phyloP scores from a whole-genome alignment of 2,888 invertebrate species.

The Trilocha varians region DNA sequence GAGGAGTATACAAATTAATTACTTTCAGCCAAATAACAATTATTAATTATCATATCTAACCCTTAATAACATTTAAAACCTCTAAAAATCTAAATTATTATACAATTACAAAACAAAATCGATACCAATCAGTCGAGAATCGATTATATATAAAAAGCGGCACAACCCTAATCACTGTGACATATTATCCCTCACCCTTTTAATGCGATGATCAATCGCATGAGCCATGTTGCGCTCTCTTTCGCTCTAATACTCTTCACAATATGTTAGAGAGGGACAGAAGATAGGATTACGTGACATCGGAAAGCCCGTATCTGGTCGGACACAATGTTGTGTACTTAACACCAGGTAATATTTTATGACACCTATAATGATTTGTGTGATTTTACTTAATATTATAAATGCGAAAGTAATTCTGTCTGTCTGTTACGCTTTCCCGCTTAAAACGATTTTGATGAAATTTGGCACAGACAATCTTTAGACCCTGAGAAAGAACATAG shows the following conservation, averaged over 20 bases:
- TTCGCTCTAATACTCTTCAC: not conserved
- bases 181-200: not conserved
- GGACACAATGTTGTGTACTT: not conserved
- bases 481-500: too few relatives aligned
- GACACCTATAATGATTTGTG: not conserved
- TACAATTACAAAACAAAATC: too few relatives aligned
- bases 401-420: too few relatives aligned
- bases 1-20: too few relatives aligned
- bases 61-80: too few relatives aligned
- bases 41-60: too few relatives aligned
- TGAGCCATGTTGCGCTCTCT: conserved; percentile 1
- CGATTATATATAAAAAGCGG: not conserved
- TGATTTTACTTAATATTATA: not conserved
- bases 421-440: too few relatives aligned
- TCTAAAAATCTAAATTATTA: too few relatives aligned
- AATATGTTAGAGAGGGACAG: conserved; percentile 2
- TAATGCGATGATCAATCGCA: conserved; percentile 2
- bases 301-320: conserved; percentile 4
- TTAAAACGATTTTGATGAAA: too few relatives aligned
- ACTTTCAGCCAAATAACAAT: too few relatives aligned
- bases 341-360: not conserved
- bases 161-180: not conserved
- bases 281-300: conserved; percentile 4
- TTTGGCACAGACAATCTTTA: too few relatives aligned
- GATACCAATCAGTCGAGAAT: not conserved